A percentile compares a stretch with the other conserved stretches of the same genome.
These are phyloP conservation scores for Apamea sordens DNA, from an alignment of 2,888 invertebrate genomes.

Conservation along the genomic window DNA sequence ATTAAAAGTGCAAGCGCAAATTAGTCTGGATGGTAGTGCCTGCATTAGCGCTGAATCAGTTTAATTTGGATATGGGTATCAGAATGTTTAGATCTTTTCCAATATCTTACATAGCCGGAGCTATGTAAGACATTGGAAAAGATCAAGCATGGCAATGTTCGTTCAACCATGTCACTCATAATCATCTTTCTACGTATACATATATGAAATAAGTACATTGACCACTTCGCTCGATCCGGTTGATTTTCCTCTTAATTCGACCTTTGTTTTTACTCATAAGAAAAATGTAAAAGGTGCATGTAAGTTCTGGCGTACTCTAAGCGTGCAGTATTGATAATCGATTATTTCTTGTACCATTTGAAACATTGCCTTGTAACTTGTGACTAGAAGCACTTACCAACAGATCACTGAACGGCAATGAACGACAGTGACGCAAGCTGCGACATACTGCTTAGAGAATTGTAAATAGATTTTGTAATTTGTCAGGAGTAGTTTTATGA, in stretches of 20 bases:
- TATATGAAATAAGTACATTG: conserved; percentile 11
- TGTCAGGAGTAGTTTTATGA: background rate
- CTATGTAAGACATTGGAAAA: no score
- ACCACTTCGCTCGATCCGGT: conserved; percentile 1
- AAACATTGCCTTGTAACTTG: conserved; percentile 34
- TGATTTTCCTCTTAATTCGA: conserved; percentile 14
- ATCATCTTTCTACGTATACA: background rate
- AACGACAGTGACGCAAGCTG: conserved; percentile 27
- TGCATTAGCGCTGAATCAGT: background rate
- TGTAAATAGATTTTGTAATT: conserved; percentile 35
- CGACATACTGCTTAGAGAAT: conserved; percentile 24
- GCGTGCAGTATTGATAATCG: conserved; percentile 18
- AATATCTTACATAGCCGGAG: background rate
- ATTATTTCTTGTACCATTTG: conserved; percentile 17
- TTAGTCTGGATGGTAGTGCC: background rate
- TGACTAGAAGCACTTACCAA: conserved; percentile 3
- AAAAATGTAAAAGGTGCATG: conserved; percentile 17
- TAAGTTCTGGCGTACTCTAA: conserved; percentile 1
- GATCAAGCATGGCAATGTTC: background rate
- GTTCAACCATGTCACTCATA: conserved; percentile 15
- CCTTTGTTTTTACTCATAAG: conserved; percentile 20
- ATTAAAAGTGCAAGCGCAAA: conserved; percentile 31
- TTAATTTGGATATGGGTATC: background rate
- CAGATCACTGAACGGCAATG: conserved; percentile 48
- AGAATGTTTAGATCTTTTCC: conserved; percentile 4